Evolutionary conservation across 2,113 vertebrate species (phyloP), one percentile per base, ranked within the genome.

Genomic region (Syngnathus floridae): DNA sequence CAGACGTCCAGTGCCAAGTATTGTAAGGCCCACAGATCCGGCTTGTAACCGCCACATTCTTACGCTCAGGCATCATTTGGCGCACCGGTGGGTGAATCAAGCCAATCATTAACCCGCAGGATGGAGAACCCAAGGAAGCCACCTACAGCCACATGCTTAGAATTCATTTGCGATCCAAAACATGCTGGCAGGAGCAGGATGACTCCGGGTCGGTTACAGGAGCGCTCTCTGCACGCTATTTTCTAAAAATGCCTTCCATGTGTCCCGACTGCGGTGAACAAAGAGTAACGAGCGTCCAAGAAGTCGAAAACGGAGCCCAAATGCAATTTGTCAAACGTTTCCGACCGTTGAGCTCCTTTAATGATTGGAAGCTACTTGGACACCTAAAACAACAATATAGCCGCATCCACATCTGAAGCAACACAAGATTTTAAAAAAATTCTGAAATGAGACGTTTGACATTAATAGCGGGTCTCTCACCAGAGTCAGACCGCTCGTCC

Each of bases 31-130:
- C 54, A 56, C 76, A 77, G 77, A 77, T 78, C 81, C 69, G 66
- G 75, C 78, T 76, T 63, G 70, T 71, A 74, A 85, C 86, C 85
- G 67, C 88, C 84, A 64, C 85, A 86, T 88, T 89, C 85, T 86
- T 87, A 80, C 59, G 70, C 80, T 66, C 71, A 83, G 67, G 82
- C 83, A 85, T 84, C 79, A 68, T 72, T 79, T 66, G 75, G 71
- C 73, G 64, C 66, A 75, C 71, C 67, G 73, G 76, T 65, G 70
- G 73, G 75, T 65, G 70, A 71, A 59, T 67, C 71, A 65, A 48
- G 78, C 65, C 85, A 83, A 82, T 85, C 80, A 88, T 86, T 87
- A 82, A 83, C 78, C 87, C 80, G 22, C 84, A 78, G 78, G 80
- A 85, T 81, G 66, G 60, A 73, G 70, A 81, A 73, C 66, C 75